phyloP scores from a whole-genome alignment of 2,888 invertebrate genomes.

The Hypolimnas misippus region DNA sequence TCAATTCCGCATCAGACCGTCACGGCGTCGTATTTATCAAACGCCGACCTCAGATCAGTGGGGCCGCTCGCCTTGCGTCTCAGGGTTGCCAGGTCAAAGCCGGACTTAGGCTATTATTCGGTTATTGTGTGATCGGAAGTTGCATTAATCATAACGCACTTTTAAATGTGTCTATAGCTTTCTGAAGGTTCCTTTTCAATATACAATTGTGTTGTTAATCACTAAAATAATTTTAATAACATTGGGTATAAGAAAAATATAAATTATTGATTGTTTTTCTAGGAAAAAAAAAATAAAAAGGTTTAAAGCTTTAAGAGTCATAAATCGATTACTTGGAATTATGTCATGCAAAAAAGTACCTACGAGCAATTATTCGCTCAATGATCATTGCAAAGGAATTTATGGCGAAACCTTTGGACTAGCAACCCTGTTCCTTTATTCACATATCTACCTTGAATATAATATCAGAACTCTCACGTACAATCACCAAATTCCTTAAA shows the following conservation, averaged over 20 bases:
- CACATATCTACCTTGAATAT: neutral
- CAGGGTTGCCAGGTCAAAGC: slow-evolving; percentile 32
- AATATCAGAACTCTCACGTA: neutral
- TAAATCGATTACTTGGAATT: neutral
- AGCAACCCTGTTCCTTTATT: neutral
- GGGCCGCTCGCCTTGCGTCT: slow-evolving; percentile 35
- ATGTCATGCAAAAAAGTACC: slow-evolving; percentile 3
- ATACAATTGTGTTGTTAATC: neutral
- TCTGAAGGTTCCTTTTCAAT: neutral
- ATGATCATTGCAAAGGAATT: neutral
- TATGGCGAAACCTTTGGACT: neutral
- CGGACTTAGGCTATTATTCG: slow-evolving; percentile 19
- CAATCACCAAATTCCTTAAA: neutral
- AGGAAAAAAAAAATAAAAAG: neutral
- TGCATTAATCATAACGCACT: neutral
- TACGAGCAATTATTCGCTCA: neutral
- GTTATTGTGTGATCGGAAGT: slow-evolving; percentile 14
- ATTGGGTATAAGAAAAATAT: too few species aligned
- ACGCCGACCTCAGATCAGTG: slow-evolving; percentile 37
- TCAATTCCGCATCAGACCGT: slow-evolving; percentile 15
- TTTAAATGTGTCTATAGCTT: neutral
- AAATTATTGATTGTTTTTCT: too few species aligned
- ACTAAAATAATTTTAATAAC: neutral
- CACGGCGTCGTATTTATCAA: slow-evolving; percentile 37
- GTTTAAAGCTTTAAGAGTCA: too few species aligned